Conservation (phyloP, 2,797 vertebrate genomes). For the Cuculus canorus region DNA sequence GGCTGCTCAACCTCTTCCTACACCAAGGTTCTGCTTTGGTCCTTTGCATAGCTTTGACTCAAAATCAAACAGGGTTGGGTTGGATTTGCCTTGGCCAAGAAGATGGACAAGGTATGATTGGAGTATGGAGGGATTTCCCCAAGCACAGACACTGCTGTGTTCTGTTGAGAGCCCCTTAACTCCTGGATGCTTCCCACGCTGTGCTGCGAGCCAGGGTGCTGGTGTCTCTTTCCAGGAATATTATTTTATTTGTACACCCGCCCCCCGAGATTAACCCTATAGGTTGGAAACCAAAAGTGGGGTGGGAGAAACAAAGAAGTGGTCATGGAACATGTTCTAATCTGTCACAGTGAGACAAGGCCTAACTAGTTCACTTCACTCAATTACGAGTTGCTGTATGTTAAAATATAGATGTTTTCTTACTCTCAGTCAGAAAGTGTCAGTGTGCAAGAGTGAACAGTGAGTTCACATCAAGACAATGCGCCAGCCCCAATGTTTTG, state of each 20-base stretch:
- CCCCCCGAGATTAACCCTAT: no score
- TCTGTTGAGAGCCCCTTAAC: not conserved
- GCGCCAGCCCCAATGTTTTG: no score
- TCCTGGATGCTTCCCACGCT: not conserved
- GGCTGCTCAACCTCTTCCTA: not conserved
- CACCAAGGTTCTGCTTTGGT: rapidly evolving
- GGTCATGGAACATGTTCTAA: no score
- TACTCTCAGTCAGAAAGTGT: no score
- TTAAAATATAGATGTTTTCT: no score
- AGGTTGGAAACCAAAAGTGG: no score
- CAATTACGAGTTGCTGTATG: no score
- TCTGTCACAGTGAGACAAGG: no score
- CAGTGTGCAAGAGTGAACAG: no score
- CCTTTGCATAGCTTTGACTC: not conserved
- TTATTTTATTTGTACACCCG: not conserved
- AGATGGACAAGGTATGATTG: not conserved
- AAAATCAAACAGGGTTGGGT: not conserved
- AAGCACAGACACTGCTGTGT: rapidly evolving
- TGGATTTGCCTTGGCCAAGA: not conserved
- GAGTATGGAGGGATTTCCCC: not conserved
- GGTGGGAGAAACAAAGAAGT: no score
- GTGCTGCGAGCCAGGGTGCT: not conserved
- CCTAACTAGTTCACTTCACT: no score
- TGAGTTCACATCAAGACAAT: no score
- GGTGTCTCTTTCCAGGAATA: not conserved